These are phyloP conservation scores for Porites lobata DNA, from an alignment of 92 coral and sea anemone genomes.

Conservation along the genomic window DNA sequence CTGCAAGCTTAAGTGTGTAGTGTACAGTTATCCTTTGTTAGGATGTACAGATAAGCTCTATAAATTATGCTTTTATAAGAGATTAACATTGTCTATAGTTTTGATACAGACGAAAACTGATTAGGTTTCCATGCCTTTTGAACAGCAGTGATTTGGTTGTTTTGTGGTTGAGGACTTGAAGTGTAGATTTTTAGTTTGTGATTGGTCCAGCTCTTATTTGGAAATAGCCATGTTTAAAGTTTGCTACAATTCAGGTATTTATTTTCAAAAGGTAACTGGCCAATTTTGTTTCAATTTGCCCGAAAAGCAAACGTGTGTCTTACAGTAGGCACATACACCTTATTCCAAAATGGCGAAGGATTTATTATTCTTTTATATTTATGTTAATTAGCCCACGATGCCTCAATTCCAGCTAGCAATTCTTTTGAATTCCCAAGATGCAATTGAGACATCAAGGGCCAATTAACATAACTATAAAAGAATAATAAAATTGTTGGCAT, in stretches of 20 bases:
- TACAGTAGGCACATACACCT: too few species aligned
- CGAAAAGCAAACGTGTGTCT: too few species aligned
- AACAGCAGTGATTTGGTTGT: conserved; percentile 4
- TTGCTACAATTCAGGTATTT: not conserved
- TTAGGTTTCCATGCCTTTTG: not conserved
- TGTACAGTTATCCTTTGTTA: not conserved
- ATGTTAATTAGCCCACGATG: too few species aligned
- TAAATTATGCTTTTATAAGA: not conserved
- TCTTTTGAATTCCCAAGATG: too few species aligned
- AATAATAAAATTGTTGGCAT: too few species aligned
- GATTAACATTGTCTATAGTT: not conserved
- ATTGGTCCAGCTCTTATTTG: not conserved
- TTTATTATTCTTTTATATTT: too few species aligned
- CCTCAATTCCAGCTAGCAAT: too few species aligned
- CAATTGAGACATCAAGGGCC: too few species aligned
- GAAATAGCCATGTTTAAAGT: not conserved
- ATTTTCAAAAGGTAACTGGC: too few species aligned
- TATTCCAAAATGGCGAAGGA: too few species aligned
- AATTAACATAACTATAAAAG: too few species aligned
- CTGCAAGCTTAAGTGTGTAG: not conserved
- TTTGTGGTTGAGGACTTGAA: conserved; percentile 4
- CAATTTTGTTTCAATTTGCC: too few species aligned
- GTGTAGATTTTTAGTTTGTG: conserved; percentile 1
- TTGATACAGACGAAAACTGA: not conserved
- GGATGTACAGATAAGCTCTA: not conserved